phyloP scores from a whole-genome alignment of 1,140 invertebrate genomes.

The Macrobrachium nipponense region DNA sequence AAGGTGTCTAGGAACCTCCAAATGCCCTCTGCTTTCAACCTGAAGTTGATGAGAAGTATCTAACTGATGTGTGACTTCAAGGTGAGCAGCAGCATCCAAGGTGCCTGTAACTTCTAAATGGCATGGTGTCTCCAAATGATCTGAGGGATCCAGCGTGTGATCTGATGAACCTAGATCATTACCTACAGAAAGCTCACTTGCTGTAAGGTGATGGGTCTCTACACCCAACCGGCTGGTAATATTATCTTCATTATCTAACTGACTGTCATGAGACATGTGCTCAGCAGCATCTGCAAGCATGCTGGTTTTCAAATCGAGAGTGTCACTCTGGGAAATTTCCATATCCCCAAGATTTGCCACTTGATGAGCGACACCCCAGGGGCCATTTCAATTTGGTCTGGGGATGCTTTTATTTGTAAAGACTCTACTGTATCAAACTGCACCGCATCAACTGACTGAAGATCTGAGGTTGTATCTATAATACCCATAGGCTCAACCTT shows the following conservation, averaged over 20 bases:
- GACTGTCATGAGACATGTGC: conserved; percentile 26
- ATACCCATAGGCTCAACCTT: conserved; percentile 55
- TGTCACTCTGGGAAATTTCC: conserved; percentile 49
- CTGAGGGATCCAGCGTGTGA: conserved; percentile 27
- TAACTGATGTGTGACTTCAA: not conserved
- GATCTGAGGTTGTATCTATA: conserved; percentile 44
- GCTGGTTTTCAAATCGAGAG: conserved; percentile 24
- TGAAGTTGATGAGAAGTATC: not conserved
- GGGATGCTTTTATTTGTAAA: conserved; percentile 63
- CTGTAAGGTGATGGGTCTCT: conserved; percentile 39
- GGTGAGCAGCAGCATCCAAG: not conserved
- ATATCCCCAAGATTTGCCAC: conserved; percentile 53
- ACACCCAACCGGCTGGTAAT: conserved; percentile 25
- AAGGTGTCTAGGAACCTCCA: conserved; percentile 18
- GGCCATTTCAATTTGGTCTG: conserved; percentile 64
- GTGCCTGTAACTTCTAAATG: conserved; percentile 7
- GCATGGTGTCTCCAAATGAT: not conserved
- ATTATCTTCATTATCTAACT: conserved; percentile 29
- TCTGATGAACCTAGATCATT: conserved; percentile 18
- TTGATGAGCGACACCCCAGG: conserved; percentile 49
- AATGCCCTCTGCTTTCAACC: conserved; percentile 4
- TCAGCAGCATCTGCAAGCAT: conserved; percentile 40
- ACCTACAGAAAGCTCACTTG: conserved; percentile 23
- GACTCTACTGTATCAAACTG: conserved; percentile 59
- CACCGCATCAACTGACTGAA: conserved; percentile 37